These are phyloP conservation scores for Aporrectodea caliginosa DNA, from an alignment of 1,140 invertebrate species.

Conservation along the genomic window DNA sequence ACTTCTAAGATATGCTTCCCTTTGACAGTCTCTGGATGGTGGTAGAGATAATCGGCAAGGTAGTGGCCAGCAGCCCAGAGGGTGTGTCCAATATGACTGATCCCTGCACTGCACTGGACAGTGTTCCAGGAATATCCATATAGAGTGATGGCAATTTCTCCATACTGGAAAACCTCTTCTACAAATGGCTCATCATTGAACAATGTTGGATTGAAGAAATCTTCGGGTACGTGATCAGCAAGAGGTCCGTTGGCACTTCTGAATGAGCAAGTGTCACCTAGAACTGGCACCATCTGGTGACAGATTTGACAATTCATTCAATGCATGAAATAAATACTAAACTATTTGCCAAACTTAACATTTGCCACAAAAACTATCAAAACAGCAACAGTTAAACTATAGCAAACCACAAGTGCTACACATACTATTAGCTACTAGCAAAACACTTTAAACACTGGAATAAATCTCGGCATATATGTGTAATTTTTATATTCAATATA, in stretches of 20 bases:
- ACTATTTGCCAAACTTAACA: too few relatives aligned
- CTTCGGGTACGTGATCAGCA: background rate
- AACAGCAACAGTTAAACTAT: too few relatives aligned
- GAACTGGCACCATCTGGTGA: background rate
- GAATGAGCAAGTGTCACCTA: background rate
- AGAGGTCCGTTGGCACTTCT: background rate
- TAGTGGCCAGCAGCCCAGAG: background rate
- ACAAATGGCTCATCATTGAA: background rate
- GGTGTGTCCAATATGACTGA: background rate
- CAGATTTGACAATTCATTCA: background rate
- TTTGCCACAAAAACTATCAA: background rate
- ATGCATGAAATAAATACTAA: background rate
- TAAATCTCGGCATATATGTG: too few relatives aligned
- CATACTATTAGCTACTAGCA: too few relatives aligned
- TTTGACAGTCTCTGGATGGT: background rate
- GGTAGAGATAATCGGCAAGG: background rate
- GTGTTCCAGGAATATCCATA: background rate
- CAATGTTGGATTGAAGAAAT: background rate
- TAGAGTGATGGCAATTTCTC: background rate
- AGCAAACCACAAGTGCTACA: too few relatives aligned
- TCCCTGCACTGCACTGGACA: background rate
- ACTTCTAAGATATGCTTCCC: background rate
- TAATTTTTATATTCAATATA: too few relatives aligned
- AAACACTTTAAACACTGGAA: too few relatives aligned
- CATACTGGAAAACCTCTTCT: background rate